phyloP scores from a whole-genome alignment of 2,113 vertebrate genomes.

The Paramormyrops kingsleyae region DNA sequence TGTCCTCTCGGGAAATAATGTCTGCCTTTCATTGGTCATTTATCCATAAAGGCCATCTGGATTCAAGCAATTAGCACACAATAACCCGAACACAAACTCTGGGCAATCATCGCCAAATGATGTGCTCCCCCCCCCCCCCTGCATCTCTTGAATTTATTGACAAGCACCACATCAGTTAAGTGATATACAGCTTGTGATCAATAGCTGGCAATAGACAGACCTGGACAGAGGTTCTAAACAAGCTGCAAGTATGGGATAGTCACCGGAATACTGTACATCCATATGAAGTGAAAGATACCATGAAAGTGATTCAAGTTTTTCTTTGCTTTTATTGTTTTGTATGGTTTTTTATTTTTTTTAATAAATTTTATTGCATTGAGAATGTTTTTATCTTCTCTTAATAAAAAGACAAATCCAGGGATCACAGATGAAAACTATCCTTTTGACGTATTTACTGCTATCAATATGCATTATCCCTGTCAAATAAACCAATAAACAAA shows the following conservation, averaged over 20 bases:
- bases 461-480: neutral
- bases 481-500: neutral
- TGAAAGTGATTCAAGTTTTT: neutral
- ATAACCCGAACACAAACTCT: constrained; percentile 15
- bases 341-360: no score
- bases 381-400: neutral
- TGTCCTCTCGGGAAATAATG: constrained; percentile 10
- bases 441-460: neutral
- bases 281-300: neutral
- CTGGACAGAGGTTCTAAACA: neutral
- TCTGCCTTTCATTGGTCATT: constrained; percentile 12
- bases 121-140: neutral
- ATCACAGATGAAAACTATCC: neutral
- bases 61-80: constrained; percentile 16
- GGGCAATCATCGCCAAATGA: constrained; percentile 1
- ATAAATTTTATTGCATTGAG: neutral
- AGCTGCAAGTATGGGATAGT: neutral
- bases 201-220: neutral
- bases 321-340: neutral
- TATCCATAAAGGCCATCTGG: constrained; percentile 32
- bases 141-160: neutral
- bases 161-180: neutral
- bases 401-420: neutral
- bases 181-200: neutral
- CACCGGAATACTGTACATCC: neutral